phyloP scores from a whole-genome alignment of 2,797 vertebrate genomes.

The Glossophaga mutica region DNA sequence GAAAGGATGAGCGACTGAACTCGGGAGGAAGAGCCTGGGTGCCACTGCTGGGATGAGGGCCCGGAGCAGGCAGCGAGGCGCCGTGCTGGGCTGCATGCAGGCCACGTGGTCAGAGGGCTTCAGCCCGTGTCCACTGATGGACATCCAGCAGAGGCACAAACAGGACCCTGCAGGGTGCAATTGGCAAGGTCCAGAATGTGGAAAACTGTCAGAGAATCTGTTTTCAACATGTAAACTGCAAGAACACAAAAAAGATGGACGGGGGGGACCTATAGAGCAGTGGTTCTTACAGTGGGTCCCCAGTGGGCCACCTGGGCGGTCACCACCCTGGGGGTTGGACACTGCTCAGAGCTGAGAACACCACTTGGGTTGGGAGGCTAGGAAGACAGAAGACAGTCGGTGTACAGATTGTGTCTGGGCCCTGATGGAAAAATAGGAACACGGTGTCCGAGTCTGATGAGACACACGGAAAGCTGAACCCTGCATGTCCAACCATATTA shows the following conservation, averaged over 20 bases:
- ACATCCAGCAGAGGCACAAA: neutral
- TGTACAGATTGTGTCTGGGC: neutral
- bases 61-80: neutral
- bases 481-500: neutral
- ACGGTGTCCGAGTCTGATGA: neutral
- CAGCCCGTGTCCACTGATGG: neutral
- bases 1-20: neutral
- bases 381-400: neutral
- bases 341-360: neutral
- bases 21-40: neutral
- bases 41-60: neutral
- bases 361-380: neutral
- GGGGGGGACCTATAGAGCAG: neutral
- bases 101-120: neutral
- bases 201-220: neutral
- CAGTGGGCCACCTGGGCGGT: neutral
- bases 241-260: neutral
- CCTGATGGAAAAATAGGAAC: neutral
- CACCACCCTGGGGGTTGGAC: accelerated
- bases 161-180: neutral
- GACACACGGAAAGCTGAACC: neutral
- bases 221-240: neutral
- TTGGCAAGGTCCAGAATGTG: neutral
- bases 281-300: neutral
- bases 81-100: neutral